These are phyloP conservation scores for Halcyon badia DNA, from an alignment of 2,797 vertebrate species.

Conservation along the genomic window DNA sequence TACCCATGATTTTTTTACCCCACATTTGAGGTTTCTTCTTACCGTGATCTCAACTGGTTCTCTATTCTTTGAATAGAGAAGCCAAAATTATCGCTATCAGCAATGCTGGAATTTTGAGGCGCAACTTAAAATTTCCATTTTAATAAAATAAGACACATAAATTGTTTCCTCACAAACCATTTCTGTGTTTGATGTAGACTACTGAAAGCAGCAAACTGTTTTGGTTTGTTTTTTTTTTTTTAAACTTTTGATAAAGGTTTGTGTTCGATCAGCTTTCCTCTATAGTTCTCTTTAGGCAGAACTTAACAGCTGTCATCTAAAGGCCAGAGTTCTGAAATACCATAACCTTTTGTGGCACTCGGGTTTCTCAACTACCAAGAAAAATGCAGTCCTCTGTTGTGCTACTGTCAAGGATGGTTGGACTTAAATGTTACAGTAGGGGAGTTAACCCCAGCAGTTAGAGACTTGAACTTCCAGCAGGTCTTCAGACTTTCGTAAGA, in stretches of 20 bases:
- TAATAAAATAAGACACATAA: neutral
- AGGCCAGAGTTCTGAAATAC: conserved; percentile 8
- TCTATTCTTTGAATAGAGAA: neutral
- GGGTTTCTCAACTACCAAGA: neutral
- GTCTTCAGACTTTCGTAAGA: neutral
- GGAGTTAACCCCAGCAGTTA: neutral
- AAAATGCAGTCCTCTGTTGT: neutral
- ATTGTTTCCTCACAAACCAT: neutral
- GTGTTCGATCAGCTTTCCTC: neutral
- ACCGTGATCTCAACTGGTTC: neutral
- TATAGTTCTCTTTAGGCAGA: neutral
- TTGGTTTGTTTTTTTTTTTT: neutral
- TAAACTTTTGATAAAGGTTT: neutral
- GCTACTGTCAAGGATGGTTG: neutral
- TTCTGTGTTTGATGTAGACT: neutral
- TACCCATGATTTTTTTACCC: accelerated
- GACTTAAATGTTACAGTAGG: neutral
- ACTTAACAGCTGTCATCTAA: neutral
- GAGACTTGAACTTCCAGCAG: neutral
- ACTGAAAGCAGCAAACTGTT: neutral
- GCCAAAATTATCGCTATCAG: neutral
- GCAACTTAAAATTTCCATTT: neutral
- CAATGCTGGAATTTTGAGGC: neutral
- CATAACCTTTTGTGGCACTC: neutral
- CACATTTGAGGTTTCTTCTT: neutral